phyloP scores from a whole-genome alignment of 1,140 invertebrate species.

The Drosophila bocki region DNA sequence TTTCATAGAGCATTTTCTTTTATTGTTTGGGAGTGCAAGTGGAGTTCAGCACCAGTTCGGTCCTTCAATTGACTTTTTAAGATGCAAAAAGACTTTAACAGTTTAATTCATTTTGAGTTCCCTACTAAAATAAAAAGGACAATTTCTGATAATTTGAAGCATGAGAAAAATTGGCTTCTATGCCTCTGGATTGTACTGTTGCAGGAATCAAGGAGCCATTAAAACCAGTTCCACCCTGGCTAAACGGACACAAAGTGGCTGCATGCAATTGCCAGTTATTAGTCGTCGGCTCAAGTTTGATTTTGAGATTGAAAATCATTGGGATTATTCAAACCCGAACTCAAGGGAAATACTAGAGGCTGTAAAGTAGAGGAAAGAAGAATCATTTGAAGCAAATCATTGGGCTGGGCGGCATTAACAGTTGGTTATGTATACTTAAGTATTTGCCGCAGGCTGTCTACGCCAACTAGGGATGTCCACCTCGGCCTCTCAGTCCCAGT shows the following conservation, averaged over 20 bases:
- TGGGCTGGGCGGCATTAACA: slow-evolving; percentile 67
- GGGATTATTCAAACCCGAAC: slow-evolving; percentile 51
- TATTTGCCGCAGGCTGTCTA: slow-evolving; percentile 39
- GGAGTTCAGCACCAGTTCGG: slow-evolving; percentile 15
- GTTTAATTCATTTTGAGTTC: not conserved
- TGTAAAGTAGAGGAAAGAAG: slow-evolving; percentile 11
- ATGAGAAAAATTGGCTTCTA: not conserved
- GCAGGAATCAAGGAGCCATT: not conserved
- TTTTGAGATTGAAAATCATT: slow-evolving; percentile 59
- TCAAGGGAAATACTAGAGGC: slow-evolving; percentile 17
- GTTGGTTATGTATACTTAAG: slow-evolving; percentile 59
- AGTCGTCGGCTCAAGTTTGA: slow-evolving; percentile 47
- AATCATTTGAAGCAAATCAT: slow-evolving; percentile 62
- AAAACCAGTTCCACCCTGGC: slow-evolving; percentile 1
- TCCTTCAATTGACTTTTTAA: not conserved
- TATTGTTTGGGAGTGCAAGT: slow-evolving; percentile 30
- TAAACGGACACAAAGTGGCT: slow-evolving; percentile 12
- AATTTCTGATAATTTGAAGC: not conserved
- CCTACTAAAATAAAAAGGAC: not conserved
- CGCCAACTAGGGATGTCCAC: slow-evolving; percentile 39
- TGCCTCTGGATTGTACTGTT: not conserved
- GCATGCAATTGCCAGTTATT: slow-evolving; percentile 68
- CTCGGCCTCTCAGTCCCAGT: not conserved
- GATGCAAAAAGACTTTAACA: not conserved
- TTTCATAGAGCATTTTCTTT: slow-evolving; percentile 14